Conservation (phyloP, 2,113 vertebrate genomes). For the Mionectes macconnelli region DNA sequence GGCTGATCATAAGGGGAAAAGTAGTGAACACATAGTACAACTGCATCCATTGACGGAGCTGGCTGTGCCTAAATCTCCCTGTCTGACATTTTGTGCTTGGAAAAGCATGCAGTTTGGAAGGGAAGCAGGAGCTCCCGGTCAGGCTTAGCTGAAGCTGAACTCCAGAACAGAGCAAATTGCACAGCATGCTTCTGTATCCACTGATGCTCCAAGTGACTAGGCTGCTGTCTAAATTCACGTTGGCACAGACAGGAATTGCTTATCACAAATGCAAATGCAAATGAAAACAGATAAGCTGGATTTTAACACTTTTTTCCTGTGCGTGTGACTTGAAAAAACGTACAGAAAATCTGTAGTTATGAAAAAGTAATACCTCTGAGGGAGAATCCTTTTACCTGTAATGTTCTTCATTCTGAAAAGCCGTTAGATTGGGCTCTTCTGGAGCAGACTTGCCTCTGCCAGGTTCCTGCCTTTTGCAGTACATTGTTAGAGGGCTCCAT, state of each 20-base stretch:
- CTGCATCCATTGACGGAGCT: neutral
- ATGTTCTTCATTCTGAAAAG: neutral
- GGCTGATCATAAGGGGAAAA: neutral
- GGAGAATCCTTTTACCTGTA: neutral
- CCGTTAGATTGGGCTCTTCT: neutral
- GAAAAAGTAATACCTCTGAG: neutral
- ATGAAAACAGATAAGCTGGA: neutral
- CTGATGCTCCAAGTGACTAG: neutral
- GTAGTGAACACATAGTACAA: neutral
- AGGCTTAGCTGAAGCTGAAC: neutral
- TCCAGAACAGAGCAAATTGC: neutral
- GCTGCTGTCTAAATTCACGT: neutral
- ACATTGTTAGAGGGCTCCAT: neutral
- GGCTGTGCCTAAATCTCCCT: neutral
- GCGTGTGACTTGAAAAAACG: neutral
- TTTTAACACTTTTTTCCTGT: neutral
- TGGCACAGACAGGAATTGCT: neutral
- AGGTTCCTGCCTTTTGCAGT: neutral
- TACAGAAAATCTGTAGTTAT: neutral
- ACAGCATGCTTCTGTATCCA: neutral
- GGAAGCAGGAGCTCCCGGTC: neutral
- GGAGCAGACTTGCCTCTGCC: neutral
- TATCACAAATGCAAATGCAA: neutral
- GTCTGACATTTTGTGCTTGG: neutral
- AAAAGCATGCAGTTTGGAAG: neutral